A percentile compares a stretch with the other conserved stretches of the same genome.
Conservation (phyloP, 2,797 vertebrate species). For the Tadarida brasiliensis region DNA sequence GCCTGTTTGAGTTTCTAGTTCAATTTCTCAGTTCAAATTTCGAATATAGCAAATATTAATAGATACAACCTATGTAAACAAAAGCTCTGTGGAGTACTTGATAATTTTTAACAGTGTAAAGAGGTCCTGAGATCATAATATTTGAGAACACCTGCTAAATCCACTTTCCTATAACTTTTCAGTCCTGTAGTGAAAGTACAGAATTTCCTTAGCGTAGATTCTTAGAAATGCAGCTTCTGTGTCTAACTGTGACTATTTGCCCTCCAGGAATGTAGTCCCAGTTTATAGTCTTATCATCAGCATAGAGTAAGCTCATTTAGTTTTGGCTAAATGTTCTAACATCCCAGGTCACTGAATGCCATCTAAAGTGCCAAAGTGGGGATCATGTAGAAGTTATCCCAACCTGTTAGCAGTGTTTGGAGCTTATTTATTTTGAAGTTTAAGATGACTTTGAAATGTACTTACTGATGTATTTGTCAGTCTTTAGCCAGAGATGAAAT, state of each 20-base stretch:
- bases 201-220: neutral
- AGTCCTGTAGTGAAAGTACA: neutral
- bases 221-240: neutral
- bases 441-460: slow-evolving; percentile 9
- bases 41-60: slow-evolving; percentile 4
- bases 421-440: slow-evolving; percentile 11
- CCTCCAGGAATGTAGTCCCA: neutral
- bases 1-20: neutral
- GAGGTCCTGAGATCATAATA: neutral
- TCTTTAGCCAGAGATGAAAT: neutral
- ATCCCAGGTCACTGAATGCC: neutral
- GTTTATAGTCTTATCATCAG: neutral
- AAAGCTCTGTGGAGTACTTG: neutral
- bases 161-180: neutral
- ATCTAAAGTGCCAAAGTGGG: neutral
- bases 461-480: neutral
- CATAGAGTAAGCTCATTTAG: neutral
- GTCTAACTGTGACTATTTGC: neutral
- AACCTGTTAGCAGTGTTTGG: neutral
- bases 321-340: neutral
- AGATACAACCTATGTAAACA: neutral
- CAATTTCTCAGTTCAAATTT: slow-evolving; percentile 32
- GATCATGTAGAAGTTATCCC: neutral
- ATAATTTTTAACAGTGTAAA: neutral
- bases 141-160: neutral